Evolutionary conservation across 1,140 invertebrate species (phyloP), one percentile per base, ranked within the genome.

Genomic region (Bombus waltoni): DNA sequence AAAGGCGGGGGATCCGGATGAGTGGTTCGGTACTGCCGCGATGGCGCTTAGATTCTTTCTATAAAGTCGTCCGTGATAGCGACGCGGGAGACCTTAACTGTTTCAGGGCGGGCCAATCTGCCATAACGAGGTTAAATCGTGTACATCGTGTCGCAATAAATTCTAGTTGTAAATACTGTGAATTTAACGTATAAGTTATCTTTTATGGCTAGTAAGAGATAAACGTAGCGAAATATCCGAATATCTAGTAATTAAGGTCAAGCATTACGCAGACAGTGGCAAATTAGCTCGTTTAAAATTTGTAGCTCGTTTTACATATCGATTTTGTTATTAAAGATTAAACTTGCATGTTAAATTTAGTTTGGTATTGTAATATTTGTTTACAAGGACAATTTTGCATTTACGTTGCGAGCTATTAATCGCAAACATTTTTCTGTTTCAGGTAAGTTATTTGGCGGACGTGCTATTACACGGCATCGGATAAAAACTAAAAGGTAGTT

Each of bases 371-470:
- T 53, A 22, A 53, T 22, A 32, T 25, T 22, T 4, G 35, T 25
- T 25, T 68, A 68, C 2, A 38, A 35, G 1, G 8, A 78, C 10
- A 35, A 11, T 70, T 5, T n/a, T 35, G 0, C 3, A 40, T 35
- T 22, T 76, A 5, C 15, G 9, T 57, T 25, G 18, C 2, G 5
- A 44, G 1, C 3, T 59, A 81, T 53, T 81, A 57, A 75, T 75
- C 3, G 3, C 11, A 47, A 40, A 71, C 59, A 25, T 66, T 77
- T 81, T 90, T 93, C 35, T 92, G 90, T 92, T 93, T 86, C 88
- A 92, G 92, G 92, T 93, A 92, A 93, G 91, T 92, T 71, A 9
- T 72, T 70, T 42, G 32, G 38, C 9, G 25, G 65, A 59, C 77
- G 57, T 53, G 42, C 32, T 65, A 68, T 71, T 47, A 75, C 84